phyloP scores from a whole-genome alignment of 2,113 vertebrate species.

The Odontophorus gujanensis region DNA sequence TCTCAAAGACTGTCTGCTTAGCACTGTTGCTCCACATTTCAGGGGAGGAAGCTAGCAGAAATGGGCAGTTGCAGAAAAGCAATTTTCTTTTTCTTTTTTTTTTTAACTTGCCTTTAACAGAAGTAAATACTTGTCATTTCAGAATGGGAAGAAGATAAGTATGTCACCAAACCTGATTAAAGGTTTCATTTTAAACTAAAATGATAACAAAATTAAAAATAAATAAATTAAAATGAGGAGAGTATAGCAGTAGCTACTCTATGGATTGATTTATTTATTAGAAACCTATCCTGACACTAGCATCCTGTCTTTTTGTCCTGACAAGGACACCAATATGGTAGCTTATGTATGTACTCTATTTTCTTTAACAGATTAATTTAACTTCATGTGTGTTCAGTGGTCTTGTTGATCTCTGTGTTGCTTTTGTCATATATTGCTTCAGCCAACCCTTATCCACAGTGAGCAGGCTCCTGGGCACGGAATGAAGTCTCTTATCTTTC shows the following conservation, averaged over 20 bases:
- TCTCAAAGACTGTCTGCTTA: constrained; percentile 34
- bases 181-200: background rate
- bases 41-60: background rate
- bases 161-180: background rate
- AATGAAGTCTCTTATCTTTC: background rate
- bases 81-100: background rate
- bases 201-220: background rate
- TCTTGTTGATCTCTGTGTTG: background rate
- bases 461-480: background rate
- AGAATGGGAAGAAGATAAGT: background rate
- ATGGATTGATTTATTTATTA: background rate
- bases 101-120: background rate
- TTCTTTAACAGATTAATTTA: background rate
- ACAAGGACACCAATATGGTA: background rate
- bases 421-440: background rate
- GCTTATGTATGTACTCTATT: background rate
- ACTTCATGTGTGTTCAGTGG: background rate
- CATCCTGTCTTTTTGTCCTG: background rate
- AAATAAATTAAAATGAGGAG: background rate
- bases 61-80: background rate
- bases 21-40: background rate
- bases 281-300: background rate
- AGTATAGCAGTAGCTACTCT: accelerated
- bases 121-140: background rate
- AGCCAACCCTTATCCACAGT: background rate